Evolutionary conservation across 2,888 invertebrate species (phyloP).

Genomic region (Pachymerium ferrugineum): DNA sequence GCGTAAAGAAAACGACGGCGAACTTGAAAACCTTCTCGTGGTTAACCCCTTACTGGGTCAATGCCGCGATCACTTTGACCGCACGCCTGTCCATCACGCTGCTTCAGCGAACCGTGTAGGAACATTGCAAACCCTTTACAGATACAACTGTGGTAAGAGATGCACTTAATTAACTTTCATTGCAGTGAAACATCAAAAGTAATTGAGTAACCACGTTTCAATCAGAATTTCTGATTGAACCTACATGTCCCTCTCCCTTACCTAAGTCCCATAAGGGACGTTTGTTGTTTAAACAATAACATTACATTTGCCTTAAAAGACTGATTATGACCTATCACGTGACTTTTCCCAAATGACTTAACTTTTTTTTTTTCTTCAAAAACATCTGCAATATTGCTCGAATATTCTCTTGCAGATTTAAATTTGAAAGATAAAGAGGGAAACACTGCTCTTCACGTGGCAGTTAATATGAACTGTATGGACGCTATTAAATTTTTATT

Average conservation of each 20-base stretch:
- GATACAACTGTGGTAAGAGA: not conserved
- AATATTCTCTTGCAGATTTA: not conserved
- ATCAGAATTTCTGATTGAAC: no score
- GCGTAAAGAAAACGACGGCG: not conserved
- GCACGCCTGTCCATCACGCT: not conserved
- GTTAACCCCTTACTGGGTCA: not conserved
- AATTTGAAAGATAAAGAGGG: not conserved
- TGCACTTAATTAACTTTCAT: not conserved
- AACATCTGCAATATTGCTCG: no score
- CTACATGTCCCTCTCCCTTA: no score
- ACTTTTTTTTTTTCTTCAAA: no score
- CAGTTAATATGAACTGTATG: not conserved
- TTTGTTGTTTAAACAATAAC: no score
- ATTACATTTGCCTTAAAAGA: no score
- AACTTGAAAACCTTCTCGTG: not conserved
- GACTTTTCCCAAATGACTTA: no score
- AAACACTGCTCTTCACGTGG: not conserved
- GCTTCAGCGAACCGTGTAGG: not conserved
- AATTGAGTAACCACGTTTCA: no score
- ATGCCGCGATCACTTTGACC: not conserved
- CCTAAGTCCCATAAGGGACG: no score
- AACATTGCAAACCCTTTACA: not conserved
- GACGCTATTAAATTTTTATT: not conserved
- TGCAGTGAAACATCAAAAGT: no score
- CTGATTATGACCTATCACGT: no score